Evolutionary conservation across 2,113 vertebrate species (phyloP).

Genomic region (Tragelaphus strepsiceros): DNA sequence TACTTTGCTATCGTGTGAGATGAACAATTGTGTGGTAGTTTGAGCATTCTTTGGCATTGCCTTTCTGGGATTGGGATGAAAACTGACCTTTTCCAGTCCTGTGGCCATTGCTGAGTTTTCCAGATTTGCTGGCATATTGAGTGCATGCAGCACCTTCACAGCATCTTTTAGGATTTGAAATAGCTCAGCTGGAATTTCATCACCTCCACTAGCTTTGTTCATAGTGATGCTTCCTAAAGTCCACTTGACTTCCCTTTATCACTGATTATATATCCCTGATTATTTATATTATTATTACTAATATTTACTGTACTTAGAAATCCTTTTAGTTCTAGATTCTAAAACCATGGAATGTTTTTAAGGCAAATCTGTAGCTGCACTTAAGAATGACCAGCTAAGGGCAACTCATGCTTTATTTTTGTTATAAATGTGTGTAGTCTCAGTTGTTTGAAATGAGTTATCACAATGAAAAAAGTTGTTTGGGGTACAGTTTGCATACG

Average conservation of each 20-base stretch:
- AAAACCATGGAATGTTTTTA: not conserved
- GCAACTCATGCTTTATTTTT: not conserved
- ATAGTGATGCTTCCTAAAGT: not conserved
- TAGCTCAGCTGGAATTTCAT: not conserved
- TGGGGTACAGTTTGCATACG: conserved; percentile 39
- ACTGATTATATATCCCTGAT: not conserved
- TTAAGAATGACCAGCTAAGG: not conserved
- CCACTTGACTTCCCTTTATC: not conserved
- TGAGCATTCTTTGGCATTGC: not conserved
- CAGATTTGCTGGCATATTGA: not conserved
- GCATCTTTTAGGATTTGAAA: not conserved
- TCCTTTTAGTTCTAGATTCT: not conserved
- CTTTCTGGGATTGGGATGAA: not conserved
- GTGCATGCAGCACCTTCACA: not conserved
- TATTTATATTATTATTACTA: not conserved
- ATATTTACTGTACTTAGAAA: not conserved
- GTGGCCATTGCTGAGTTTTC: not conserved
- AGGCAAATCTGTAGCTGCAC: not conserved
- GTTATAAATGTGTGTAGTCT: not conserved
- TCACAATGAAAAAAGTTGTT: not conserved
- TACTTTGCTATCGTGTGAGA: not conserved
- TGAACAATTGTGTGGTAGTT: not conserved
- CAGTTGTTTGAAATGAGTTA: not conserved
- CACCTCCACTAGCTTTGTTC: not conserved
- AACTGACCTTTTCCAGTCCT: not conserved